Evolutionary conservation across 2,888 invertebrate species (phyloP), one percentile per base, ranked within the genome.

Genomic region (Liodrosophila aerea): DNA sequence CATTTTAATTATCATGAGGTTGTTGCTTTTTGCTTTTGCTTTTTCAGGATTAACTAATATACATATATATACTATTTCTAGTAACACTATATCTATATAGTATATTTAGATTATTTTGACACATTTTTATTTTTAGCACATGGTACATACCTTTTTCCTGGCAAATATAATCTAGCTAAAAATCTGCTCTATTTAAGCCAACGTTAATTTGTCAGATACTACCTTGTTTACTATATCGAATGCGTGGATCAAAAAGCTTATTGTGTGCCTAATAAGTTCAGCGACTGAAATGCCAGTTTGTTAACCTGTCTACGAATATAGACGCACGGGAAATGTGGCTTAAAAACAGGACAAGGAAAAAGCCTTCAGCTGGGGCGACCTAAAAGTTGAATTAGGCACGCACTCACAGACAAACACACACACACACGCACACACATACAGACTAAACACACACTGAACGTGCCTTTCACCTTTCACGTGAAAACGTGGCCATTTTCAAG

Each of bases 391-490:
- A 66, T 61, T 61, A 57, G 59, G 44, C 73, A 52, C 69, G 16
- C 39, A 36, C 30, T 46, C 15, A 18, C 33, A 60, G 16, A 52
- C 16, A 53, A 12, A 51, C 7, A 37, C 7, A 39, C 2, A 49
- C 4, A 36, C n/a, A 12, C n/a, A 31, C 16, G 29, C 13, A 34
- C 12, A 59, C n/a, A 1, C 12, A 47, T 8, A 30, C 11, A 43
- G 4, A 49, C 7, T 11, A 43, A 8, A 45, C 16, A 37, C n/a
- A 39, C 22, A 33, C 22, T 29, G 51, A 75, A 76, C 73, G 73
- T 78, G 80, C 62, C 85, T 84, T 77, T 77, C 82, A 77, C 77
- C 77, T 77, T 77, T 77, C 76, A 85, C 80, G 71, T 78, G 64
- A 56, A 64, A 75, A 71, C 67, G 65, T 58, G 75, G 76, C 66